A percentile compares a stretch with the other conserved stretches of the same genome.
Evolutionary conservation across 1,140 invertebrate genomes (phyloP).

Genomic region (Alviniconcha marisindica): DNA sequence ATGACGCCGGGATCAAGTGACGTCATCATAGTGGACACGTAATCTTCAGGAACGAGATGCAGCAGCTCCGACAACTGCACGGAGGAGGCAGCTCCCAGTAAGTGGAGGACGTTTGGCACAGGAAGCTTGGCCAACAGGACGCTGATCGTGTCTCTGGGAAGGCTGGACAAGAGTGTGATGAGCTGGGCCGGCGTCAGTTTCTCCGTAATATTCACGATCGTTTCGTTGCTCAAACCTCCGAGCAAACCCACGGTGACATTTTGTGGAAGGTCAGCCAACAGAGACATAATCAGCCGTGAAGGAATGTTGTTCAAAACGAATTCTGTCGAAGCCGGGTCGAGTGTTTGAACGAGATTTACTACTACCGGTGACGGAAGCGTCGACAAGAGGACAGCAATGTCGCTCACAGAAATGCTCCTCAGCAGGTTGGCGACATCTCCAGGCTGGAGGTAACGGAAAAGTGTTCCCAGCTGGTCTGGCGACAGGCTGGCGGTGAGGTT

Average conservation of each 20-base stretch:
- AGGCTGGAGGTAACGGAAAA: background rate
- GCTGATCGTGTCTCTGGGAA: background rate
- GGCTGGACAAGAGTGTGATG: background rate
- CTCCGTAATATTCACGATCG: background rate
- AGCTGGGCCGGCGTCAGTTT: background rate
- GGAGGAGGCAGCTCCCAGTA: background rate
- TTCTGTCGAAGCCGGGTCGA: too few species aligned
- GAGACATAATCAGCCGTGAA: background rate
- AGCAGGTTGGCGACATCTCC: background rate
- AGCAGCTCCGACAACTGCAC: background rate
- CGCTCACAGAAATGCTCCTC: background rate
- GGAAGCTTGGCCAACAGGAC: conserved; percentile 1
- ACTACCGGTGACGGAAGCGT: background rate
- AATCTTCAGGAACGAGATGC: background rate
- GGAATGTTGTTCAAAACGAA: background rate
- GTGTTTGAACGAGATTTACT: background rate
- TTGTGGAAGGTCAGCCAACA: background rate
- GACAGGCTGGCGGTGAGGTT: background rate
- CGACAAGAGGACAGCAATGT: background rate
- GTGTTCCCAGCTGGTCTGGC: background rate
- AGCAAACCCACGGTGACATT: background rate
- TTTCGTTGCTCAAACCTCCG: background rate
- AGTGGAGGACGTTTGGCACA: background rate
- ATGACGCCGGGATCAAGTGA: background rate
- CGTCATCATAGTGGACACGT: background rate